These are phyloP conservation scores for Phocides pigmalion DNA, from an alignment of 1,140 invertebrate species.

Conservation along the genomic window DNA sequence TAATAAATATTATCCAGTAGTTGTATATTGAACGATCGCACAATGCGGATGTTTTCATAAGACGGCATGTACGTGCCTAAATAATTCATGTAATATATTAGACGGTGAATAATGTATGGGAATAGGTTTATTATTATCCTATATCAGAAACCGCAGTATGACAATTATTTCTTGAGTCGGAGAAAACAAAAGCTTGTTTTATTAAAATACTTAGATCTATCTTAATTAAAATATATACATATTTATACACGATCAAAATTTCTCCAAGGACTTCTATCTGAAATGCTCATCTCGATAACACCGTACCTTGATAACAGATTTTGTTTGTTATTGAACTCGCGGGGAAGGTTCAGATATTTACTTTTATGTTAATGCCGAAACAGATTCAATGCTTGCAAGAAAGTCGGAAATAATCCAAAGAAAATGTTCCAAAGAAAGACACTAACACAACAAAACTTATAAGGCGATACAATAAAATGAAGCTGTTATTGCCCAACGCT, in stretches of 20 bases:
- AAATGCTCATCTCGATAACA: background rate
- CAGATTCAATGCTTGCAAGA: too few species aligned
- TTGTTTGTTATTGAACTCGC: too few species aligned
- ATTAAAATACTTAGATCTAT: too few species aligned
- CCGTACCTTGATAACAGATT: too few species aligned
- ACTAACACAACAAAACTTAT: background rate
- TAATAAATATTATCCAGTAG: too few species aligned
- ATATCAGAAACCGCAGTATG: conserved; percentile 1
- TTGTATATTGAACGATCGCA: background rate
- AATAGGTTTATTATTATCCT: conserved; percentile 5
- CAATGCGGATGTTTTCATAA: conserved; percentile 5
- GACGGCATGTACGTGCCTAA: background rate
- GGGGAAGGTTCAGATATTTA: too few species aligned
- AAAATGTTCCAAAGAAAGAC: background rate
- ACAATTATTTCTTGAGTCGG: background rate
- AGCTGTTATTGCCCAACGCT: background rate
- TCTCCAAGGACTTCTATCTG: background rate
- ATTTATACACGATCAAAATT: background rate
- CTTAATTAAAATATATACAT: too few species aligned
- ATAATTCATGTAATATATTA: conserved; percentile 7
- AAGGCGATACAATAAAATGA: background rate
- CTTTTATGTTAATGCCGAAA: too few species aligned
- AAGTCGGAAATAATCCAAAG: background rate
- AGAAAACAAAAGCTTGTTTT: too few species aligned
- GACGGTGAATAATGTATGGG: conserved; percentile 13